Evolutionary conservation across 1,140 invertebrate species (phyloP).

Genomic region (Pseudoatta argentina): DNA sequence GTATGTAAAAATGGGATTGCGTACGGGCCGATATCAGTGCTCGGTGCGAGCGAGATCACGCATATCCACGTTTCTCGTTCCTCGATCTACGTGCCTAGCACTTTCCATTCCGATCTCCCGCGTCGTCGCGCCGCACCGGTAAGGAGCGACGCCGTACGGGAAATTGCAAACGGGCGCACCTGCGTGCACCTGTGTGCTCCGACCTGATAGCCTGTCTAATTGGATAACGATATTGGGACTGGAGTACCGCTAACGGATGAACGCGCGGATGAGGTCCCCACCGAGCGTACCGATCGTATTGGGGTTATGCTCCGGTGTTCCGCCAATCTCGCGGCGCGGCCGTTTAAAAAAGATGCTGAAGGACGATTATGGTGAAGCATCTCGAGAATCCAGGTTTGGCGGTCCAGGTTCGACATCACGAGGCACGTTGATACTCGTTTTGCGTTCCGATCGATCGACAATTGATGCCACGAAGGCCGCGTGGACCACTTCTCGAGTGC

Average conservation of each 20-base stretch:
- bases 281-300: not conserved
- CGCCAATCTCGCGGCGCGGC: not conserved
- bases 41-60: constrained; percentile 8
- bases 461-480: constrained; percentile 4
- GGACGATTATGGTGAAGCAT: not conserved
- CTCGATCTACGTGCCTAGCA: constrained; percentile 4
- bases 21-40: not conserved
- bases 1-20: not conserved
- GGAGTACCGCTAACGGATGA: constrained; percentile 43
- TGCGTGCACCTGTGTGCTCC: constrained; percentile 12
- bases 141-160: constrained; percentile 32
- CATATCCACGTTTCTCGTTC: not conserved
- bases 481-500: constrained; percentile 25
- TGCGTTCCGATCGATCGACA: constrained; percentile 37
- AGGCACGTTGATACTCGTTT: not conserved
- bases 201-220: constrained; percentile 20
- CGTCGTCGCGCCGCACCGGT: not conserved
- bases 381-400: not conserved
- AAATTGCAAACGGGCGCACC: constrained; percentile 21
- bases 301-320: not conserved
- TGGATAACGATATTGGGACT: constrained; percentile 51
- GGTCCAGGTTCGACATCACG: not conserved
- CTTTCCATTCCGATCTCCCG: constrained; percentile 72
- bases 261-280: not conserved
- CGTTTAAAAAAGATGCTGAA: constrained; percentile 4